phyloP scores from a whole-genome alignment of 1,140 invertebrate species.

The Phymorhynchus buccinoides region DNA sequence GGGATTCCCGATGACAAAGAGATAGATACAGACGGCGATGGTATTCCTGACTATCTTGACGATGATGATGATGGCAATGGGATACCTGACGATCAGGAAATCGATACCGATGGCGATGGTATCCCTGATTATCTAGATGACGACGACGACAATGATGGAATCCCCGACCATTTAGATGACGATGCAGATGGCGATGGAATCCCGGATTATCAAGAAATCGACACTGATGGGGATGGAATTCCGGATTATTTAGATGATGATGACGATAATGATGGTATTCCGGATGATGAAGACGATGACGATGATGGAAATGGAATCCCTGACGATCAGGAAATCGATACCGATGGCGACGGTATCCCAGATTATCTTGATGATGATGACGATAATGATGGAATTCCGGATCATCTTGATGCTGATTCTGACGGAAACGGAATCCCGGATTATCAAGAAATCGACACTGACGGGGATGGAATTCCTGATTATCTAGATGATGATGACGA shows the following conservation, averaged over 20 bases:
- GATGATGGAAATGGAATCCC: conserved; percentile 67
- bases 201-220: conserved; percentile 62
- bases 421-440: conserved; percentile 66
- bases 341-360: conserved; percentile 65
- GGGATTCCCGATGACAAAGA: conserved; percentile 61
- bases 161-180: conserved; percentile 59
- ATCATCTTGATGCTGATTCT: conserved; percentile 54
- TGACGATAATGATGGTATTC: conserved; percentile 57
- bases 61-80: conserved; percentile 64
- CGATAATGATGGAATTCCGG: conserved; percentile 58
- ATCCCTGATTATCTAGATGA: conserved; percentile 61
- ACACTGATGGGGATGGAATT: conserved; percentile 60
- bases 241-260: conserved; percentile 58
- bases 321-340: conserved; percentile 56
- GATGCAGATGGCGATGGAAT: conserved; percentile 64
- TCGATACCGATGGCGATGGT: conserved; percentile 61
- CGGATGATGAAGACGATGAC: conserved; percentile 58
- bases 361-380: conserved; percentile 60
- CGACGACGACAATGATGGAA: conserved; percentile 64
- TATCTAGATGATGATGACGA: conserved; percentile 62
- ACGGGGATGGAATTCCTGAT: conserved; percentile 68
- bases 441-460: conserved; percentile 58
- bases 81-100: conserved; percentile 57
- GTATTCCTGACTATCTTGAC: conserved; percentile 60
- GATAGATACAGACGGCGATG: conserved; percentile 62